A percentile compares a stretch with the other conserved stretches of the same genome.
phyloP scores from a whole-genome alignment of 2,797 vertebrate genomes.

The Urosaurus nigricauda region DNA sequence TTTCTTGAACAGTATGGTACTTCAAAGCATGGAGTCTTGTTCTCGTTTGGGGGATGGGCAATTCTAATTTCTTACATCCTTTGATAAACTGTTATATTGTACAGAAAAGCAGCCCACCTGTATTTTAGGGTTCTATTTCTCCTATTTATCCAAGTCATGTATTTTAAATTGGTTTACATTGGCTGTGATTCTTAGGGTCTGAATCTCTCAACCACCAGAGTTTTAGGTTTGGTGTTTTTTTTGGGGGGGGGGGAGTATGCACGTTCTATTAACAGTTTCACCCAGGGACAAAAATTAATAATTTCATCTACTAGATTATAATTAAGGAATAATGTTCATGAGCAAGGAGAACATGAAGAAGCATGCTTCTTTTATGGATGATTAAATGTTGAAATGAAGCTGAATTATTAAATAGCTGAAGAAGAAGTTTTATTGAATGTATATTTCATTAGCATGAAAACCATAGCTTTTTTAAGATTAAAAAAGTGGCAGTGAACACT shows the following conservation, averaged over 20 bases:
- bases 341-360: conserved; percentile 17
- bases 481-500: not conserved
- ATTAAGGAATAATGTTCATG: conserved; percentile 39
- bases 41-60: conserved; percentile 40
- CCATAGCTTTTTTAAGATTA: not conserved
- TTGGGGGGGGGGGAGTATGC: conserved; percentile 12
- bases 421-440: conserved; percentile 27
- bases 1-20: conserved; percentile 54
- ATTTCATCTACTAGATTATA: conserved; percentile 49
- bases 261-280: conserved; percentile 15
- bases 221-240: too few relatives aligned
- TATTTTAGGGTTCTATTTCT: not conserved
- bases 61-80: conserved; percentile 56
- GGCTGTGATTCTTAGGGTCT: not conserved
- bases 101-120: conserved; percentile 44
- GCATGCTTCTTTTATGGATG: conserved; percentile 35
- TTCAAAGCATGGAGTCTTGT: conserved; percentile 63
- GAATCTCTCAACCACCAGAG: conserved; percentile 11
- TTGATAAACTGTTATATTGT: conserved; percentile 60
- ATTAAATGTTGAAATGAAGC: conserved; percentile 49
- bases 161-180: not conserved
- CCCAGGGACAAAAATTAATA: conserved; percentile 39
- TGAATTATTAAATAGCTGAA: conserved; percentile 6
- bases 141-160: not conserved
- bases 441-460: conserved; percentile 24